A percentile compares a stretch with the other conserved stretches of the same genome.
Conservation (phyloP, 2,888 invertebrate species). For the Rhaphigaster nebulosa region DNA sequence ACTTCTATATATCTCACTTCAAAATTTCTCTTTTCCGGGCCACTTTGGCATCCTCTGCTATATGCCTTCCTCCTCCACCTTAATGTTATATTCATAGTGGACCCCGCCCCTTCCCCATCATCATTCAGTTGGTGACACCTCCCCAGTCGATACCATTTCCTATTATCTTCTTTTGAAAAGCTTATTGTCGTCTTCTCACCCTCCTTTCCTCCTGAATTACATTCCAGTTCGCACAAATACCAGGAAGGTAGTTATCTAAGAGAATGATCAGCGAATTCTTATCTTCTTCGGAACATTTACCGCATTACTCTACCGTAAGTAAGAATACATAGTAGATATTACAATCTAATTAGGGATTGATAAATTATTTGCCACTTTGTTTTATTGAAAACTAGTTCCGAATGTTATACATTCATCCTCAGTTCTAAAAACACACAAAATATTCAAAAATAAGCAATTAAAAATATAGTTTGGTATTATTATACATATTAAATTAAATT, state of each 20-base stretch:
- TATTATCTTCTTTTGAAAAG: slow-evolving; percentile 15
- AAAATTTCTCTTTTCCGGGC: slow-evolving; percentile 14
- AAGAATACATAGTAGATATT: too few relatives aligned
- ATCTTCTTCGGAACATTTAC: neutral
- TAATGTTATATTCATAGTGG: slow-evolving; percentile 47
- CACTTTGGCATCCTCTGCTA: slow-evolving; percentile 16
- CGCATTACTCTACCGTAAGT: neutral
- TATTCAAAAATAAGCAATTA: too few relatives aligned
- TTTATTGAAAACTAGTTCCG: too few relatives aligned
- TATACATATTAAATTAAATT: too few relatives aligned
- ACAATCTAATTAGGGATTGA: too few relatives aligned
- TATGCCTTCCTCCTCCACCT: neutral
- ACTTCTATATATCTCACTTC: slow-evolving; percentile 35
- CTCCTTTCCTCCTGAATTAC: neutral
- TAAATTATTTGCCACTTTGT: too few relatives aligned
- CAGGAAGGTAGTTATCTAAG: neutral
- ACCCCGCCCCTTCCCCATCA: neutral
- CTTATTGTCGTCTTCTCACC: slow-evolving; percentile 13
- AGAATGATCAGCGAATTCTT: neutral
- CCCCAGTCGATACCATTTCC: slow-evolving; percentile 17
- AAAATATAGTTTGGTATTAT: too few relatives aligned
- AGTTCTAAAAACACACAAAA: too few relatives aligned
- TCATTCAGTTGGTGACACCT: slow-evolving; percentile 28
- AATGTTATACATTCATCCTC: too few relatives aligned
- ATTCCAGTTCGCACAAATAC: neutral